Evolutionary conservation across 2,888 invertebrate species (phyloP).

Genomic region (Chaitophorus viminalis): DNA sequence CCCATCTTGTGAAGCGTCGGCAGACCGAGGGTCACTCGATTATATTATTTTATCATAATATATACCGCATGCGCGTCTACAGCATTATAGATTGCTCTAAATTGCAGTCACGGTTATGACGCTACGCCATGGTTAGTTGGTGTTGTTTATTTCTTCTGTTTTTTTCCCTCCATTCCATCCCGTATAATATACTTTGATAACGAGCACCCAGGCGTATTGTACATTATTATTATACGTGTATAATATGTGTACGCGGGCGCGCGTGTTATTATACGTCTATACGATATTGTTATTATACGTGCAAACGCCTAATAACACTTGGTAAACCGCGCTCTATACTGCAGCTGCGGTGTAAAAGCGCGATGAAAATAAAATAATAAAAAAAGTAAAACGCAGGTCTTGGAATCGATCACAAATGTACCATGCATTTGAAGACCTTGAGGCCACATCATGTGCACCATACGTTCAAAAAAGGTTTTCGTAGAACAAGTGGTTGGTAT

Average conservation of each 20-base stretch:
- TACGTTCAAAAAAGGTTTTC: neutral
- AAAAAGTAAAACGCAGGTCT: neutral
- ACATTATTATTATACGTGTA: no score
- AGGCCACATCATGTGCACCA: neutral
- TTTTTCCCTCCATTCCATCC: neutral
- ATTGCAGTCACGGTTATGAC: neutral
- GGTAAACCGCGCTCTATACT: neutral
- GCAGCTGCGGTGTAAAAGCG: neutral
- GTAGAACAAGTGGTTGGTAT: neutral
- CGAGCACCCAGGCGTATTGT: no score
- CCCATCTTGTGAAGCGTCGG: neutral
- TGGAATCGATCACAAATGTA: neutral
- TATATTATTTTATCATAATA: constrained; percentile 13
- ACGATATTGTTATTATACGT: no score
- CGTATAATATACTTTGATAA: no score
- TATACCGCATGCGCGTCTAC: neutral
- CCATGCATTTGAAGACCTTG: neutral
- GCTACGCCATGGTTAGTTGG: neutral
- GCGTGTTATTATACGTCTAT: no score
- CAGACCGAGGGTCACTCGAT: neutral
- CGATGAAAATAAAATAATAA: neutral
- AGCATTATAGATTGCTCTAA: no score
- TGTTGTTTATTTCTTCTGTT: no score
- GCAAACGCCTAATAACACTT: neutral
- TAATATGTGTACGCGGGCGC: no score